Evolutionary conservation across 2,113 vertebrate species (phyloP).

Genomic region (Callorhinus ursinus): DNA sequence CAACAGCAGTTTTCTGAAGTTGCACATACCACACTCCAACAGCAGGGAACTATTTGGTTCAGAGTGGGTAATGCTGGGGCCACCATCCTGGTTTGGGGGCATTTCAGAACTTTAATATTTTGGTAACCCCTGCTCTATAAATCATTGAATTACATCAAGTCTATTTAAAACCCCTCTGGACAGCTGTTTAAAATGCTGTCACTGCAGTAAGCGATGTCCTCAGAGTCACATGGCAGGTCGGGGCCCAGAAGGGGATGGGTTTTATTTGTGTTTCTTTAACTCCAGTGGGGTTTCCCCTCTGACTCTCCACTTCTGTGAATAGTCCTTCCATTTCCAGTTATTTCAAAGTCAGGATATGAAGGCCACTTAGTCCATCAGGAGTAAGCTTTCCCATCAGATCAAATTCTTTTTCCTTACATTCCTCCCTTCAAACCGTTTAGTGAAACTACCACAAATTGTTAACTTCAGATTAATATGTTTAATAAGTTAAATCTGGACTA

Average conservation of each 20-base stretch:
- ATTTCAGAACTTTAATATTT: constrained; percentile 77
- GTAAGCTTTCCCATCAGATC: constrained; percentile 47
- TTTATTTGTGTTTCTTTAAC: constrained; percentile 76
- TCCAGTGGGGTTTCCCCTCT: constrained; percentile 39
- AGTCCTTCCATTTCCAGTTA: not conserved
- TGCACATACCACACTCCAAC: not conserved
- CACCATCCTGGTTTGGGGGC: constrained; percentile 31
- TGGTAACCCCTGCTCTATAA: constrained; percentile 76
- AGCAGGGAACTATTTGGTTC: constrained; percentile 23
- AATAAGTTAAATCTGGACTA: constrained; percentile 71
- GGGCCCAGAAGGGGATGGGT: not conserved
- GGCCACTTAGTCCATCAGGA: not conserved
- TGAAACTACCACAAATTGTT: constrained; percentile 60
- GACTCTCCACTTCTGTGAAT: constrained; percentile 25
- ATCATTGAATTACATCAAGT: constrained; percentile 79
- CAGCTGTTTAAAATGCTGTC: constrained; percentile 75
- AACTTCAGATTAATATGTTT: constrained; percentile 74
- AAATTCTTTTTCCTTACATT: constrained; percentile 2
- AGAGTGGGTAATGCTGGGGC: not conserved
- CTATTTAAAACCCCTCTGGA: constrained; percentile 74
- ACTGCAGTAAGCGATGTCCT: constrained; percentile 62
- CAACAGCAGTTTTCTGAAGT: not conserved
- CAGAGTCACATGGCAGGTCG: constrained; percentile 66
- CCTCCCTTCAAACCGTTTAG: constrained; percentile 41
- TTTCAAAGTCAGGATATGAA: constrained; percentile 60